Base-by-base conservation (phyloP, 2,888 invertebrate genomes). In the Baronia brevicornis region DNA sequence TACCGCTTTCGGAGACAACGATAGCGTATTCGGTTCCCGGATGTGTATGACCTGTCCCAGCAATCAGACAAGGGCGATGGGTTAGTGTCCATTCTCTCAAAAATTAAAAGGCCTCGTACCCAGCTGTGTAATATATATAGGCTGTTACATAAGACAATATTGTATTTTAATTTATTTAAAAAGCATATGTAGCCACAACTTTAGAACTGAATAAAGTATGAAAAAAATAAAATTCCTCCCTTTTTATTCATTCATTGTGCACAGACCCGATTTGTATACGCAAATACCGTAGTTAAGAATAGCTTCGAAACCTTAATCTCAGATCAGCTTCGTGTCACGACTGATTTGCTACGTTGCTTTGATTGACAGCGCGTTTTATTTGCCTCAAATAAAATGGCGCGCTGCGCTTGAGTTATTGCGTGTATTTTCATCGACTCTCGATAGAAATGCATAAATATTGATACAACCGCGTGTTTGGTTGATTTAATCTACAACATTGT, bases 311-410 rank as follows among this genome's bases (percentile, higher is more conserved):
- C 30, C 26, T 30, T 42, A 33, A 38, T 37, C 34, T 39, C 9
- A 39, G 32, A 33, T 41, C 38, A 40, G 41, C 36, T 36, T 20
- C 28, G 25, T 14, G 35, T 21, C 25, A 25, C 54, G 56, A 62
- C 62, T 56, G 56, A 60, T 60, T 49, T 37, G 41, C 44, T 51
- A 41, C 41, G 47, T 49, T 54, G 49, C 50, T 55, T 45, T 54
- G 62, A 62, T 55, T 54, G 54, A 46, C 46, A 43, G 52, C 48
- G 47, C 65, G 61, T 69, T 70, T 60, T 61, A 52, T 44, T 56
- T 47, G 54, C 51, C 43, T 51, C 43, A 50, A 61, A 66, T 65
- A 61, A 60, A 57, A 49, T 36, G 48, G 37, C 38, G 25, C 23
- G 41, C 43, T 48, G 46, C 51, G 46, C 43, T 44, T 58, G 52